Conservation (phyloP, 1,140 invertebrate genomes). For the Diachasmimorpha longicaudata region DNA sequence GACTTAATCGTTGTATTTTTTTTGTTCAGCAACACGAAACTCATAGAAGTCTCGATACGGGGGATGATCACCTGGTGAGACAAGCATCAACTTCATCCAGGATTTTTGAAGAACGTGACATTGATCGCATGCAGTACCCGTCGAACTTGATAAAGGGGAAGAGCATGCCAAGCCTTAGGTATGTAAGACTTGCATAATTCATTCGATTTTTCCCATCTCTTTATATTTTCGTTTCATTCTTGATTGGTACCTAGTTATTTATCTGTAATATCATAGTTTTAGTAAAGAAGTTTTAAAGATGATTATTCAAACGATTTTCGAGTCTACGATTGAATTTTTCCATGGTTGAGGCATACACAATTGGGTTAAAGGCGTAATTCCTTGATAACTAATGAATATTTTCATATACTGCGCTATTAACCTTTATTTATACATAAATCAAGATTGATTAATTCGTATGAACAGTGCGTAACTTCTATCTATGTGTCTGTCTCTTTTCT, state of each 20-base stretch:
- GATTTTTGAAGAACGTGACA: constrained; percentile 62
- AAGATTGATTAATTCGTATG: constrained; percentile 21
- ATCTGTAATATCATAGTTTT: constrained; percentile 25
- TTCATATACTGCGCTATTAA: no score
- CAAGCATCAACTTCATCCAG: constrained; percentile 71
- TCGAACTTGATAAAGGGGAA: constrained; percentile 89
- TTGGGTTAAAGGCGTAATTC: no score
- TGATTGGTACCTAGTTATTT: neutral
- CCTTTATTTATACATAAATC: constrained; percentile 9
- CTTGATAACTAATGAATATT: no score
- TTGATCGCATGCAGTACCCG: constrained; percentile 56
- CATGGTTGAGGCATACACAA: no score
- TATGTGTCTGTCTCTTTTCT: constrained; percentile 48
- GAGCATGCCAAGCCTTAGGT: constrained; percentile 95
- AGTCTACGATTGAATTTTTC: no score
- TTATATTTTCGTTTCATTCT: constrained; percentile 16
- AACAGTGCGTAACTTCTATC: constrained; percentile 60
- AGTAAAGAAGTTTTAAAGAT: neutral
- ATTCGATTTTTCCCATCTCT: constrained; percentile 7
- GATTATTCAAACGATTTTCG: no score
- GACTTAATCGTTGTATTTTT: neutral
- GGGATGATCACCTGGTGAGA: constrained; percentile 72
- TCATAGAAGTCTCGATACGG: constrained; percentile 79
- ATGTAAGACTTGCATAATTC: constrained; percentile 41
- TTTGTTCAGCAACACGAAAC: constrained; percentile 67